Evolutionary conservation across 2,888 invertebrate genomes (phyloP), one percentile per base, ranked within the genome.

Genomic region (Cryptus viduatorius): DNA sequence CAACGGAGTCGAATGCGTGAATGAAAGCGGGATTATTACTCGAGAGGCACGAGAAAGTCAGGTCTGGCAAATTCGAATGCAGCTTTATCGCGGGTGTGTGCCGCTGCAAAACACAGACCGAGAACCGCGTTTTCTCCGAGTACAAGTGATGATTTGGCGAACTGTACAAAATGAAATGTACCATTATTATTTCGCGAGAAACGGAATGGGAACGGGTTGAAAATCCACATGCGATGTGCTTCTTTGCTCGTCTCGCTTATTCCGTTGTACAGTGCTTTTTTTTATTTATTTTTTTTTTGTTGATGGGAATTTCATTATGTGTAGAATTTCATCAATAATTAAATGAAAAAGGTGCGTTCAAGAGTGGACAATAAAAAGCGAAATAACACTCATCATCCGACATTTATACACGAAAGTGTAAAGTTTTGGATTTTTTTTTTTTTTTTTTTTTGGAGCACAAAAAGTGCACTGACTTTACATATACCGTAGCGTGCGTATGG

Each of bases 21-120:
- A 46, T 29, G 73, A 61, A 75, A 64, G 16, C 44, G 46, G 61
- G 24, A 75, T 61, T 75, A 75, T 61, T 61, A 31, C 73, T 61
- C 19, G 44, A 14, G 73, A 4, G 46, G 16, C 16, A 64, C 29
- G 61, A 29, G 56, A 29, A 16, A 48, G 73, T 48, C 46, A 64
- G 64, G 48, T 64, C 19, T 10, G 64, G 19, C 48, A 46, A 50
- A 75, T 75, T 75, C 31, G 37, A 37, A 48, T 24, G 37, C 12
- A 42, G 64, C 64, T 75, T 75, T 19, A 14, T 10, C n/a, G 64
- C 24, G 44, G 46, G 10, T 12, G 10, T 14, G 46, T 14, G 56
- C 8, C 24, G 24, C 0, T 12, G 46, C 42, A 44, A 53, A 75
- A 64, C 37, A 59, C 31, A 31, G 48, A 31, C 48, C 53, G 48